Conservation (phyloP, 2,113 vertebrate genomes). For the Dinomys branickii region DNA sequence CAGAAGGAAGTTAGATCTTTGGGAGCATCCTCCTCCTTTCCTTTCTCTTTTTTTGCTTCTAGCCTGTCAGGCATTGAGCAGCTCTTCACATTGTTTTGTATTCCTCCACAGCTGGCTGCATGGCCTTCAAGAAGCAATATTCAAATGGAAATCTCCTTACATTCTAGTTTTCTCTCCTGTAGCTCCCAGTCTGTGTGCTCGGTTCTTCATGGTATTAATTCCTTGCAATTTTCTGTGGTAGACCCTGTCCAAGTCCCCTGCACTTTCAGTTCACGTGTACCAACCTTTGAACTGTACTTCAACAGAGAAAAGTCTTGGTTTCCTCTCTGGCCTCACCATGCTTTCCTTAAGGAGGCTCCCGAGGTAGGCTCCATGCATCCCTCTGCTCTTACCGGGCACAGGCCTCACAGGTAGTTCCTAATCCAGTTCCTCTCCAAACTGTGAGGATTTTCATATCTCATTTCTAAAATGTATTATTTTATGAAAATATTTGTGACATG, state of each 20-base stretch:
- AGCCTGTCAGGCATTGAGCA: too few species aligned
- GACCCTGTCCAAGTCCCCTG: not conserved
- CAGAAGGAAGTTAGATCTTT: not conserved
- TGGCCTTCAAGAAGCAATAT: not conserved
- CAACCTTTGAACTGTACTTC: not conserved
- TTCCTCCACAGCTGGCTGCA: not conserved
- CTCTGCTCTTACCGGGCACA: fast-evolving
- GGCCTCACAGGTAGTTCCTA: not conserved
- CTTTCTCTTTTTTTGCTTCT: not conserved
- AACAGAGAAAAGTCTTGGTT: not conserved
- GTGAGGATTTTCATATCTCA: not conserved
- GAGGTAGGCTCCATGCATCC: fast-evolving
- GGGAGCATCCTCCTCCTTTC: too few species aligned
- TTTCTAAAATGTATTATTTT: not conserved
- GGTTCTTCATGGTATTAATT: not conserved
- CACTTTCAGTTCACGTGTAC: not conserved
- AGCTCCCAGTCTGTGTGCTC: not conserved
- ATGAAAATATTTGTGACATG: not conserved
- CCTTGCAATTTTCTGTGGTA: not conserved
- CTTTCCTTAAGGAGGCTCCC: not conserved
- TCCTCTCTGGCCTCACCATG: not conserved
- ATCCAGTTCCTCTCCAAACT: not conserved
- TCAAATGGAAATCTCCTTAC: not conserved
- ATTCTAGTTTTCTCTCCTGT: not conserved
- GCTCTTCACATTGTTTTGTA: not conserved